Conservation (phyloP, 2,113 vertebrate species). For the human region DNA sequence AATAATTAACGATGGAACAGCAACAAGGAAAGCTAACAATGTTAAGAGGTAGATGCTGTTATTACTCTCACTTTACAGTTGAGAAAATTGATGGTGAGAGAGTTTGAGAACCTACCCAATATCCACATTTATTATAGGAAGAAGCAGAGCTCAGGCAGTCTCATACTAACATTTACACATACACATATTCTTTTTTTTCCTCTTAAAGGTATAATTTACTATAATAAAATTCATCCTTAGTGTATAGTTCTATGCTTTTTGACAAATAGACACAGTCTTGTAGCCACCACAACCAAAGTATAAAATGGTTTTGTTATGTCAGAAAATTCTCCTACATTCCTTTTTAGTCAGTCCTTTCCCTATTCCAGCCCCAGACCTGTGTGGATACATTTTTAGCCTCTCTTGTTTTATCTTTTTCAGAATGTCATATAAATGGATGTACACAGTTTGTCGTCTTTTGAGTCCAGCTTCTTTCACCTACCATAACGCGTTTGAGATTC, state of each 20-base stretch:
- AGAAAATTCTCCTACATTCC: not conserved
- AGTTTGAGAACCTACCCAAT: not conserved
- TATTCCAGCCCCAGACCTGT: not conserved
- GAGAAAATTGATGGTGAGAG: not conserved
- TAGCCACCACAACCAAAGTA: not conserved
- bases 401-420: not conserved
- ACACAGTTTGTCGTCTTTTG: not conserved
- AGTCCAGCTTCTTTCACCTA: not conserved
- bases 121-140: not conserved
- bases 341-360: not conserved
- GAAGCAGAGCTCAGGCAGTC: not conserved
- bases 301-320: not conserved
- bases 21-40: not conserved
- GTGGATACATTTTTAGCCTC: not conserved
- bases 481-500: not conserved
- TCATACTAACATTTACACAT: not conserved
- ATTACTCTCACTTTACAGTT: not conserved
- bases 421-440: not conserved
- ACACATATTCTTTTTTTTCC: not conserved
- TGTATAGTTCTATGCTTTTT: not conserved
- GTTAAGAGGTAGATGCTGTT: not conserved
- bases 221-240: not conserved
- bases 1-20: not conserved
- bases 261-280: not conserved
- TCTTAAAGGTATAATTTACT: conserved; percentile 5